phyloP scores from a whole-genome alignment of 2,113 vertebrate species.

The Thinocorus orbignyianus region DNA sequence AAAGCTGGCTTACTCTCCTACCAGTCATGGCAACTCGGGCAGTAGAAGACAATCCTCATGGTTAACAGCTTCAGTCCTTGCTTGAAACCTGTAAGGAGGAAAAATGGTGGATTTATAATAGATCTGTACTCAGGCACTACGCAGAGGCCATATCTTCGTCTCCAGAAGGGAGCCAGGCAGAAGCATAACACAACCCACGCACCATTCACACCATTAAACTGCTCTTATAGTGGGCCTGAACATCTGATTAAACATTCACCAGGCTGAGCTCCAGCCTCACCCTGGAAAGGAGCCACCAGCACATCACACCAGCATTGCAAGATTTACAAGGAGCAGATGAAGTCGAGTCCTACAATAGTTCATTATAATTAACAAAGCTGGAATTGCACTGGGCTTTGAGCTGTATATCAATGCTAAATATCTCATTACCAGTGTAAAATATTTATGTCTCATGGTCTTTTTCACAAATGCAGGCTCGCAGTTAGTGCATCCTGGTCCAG shows the following conservation, averaged over 20 bases:
- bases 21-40: neutral
- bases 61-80: neutral
- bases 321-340: constrained; percentile 61
- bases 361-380: constrained; percentile 67
- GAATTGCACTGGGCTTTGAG: constrained; percentile 50
- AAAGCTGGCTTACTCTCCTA: neutral
- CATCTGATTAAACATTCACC: neutral
- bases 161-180: neutral
- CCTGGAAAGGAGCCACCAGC: constrained; percentile 37
- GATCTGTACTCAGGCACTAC: neutral
- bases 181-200: neutral
- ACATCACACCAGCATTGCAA: neutral
- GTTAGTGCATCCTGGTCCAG: neutral
- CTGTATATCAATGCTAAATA: constrained; percentile 69
- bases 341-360: constrained; percentile 36
- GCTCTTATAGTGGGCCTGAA: neutral
- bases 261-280: constrained; percentile 22
- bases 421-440: constrained; percentile 65
- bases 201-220: neutral
- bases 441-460: constrained; percentile 62
- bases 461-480: constrained; percentile 30
- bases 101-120: neutral
- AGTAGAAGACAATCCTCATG: neutral
- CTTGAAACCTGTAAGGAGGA: neutral
- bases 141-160: neutral